phyloP scores from a whole-genome alignment of 1,140 invertebrate species.

The Oncopeltus fasciatus region DNA sequence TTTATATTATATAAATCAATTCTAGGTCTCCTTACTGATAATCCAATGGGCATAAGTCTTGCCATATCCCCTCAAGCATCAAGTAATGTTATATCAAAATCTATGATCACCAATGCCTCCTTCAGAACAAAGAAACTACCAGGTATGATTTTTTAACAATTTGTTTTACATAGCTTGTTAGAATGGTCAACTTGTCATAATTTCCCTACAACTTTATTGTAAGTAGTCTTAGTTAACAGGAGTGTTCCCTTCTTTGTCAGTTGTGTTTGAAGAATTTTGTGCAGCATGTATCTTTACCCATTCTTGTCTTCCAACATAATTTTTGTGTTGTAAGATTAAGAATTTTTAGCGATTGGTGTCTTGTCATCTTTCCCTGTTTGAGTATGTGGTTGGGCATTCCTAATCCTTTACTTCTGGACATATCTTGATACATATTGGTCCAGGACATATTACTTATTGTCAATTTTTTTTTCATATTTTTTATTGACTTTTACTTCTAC shows the following conservation, averaged over 20 bases:
- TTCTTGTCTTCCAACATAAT: background rate
- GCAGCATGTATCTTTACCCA: background rate
- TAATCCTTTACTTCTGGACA: background rate
- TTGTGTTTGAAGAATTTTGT: background rate
- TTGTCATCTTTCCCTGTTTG: background rate
- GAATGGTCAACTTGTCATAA: background rate
- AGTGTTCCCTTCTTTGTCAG: background rate
- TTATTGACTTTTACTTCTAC: too few relatives aligned
- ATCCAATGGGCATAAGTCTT: conserved; percentile 63
- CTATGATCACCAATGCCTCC: conserved; percentile 93
- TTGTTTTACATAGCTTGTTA: background rate
- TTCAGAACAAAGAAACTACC: conserved; percentile 91
- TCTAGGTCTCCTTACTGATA: conserved; percentile 54
- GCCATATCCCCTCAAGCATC: conserved; percentile 63
- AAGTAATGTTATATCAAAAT: conserved; percentile 65
- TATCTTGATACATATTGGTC: background rate
- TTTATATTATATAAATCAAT: too few relatives aligned
- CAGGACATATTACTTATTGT: too few relatives aligned
- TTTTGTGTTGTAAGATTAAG: background rate
- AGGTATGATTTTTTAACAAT: conserved; percentile 35
- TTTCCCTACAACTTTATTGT: background rate
- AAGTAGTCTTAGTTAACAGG: background rate
- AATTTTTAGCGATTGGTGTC: background rate
- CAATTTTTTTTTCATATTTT: too few relatives aligned
- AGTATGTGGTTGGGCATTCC: background rate